Conservation (phyloP, 2,888 invertebrate species). For the Trimorus sp. region DNA sequence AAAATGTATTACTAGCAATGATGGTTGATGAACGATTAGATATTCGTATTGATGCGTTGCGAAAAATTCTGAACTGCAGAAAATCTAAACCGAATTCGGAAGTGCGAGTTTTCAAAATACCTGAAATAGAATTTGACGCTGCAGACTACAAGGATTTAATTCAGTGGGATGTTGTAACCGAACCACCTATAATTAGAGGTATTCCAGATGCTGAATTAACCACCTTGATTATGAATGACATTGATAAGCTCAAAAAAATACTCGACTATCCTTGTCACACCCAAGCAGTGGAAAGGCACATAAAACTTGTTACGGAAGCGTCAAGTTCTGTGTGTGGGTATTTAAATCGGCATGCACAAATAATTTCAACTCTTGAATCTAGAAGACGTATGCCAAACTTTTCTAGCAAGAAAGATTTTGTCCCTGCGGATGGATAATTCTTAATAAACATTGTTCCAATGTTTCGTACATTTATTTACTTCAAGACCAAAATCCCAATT, state of each 20-base stretch:
- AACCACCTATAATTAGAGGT: neutral
- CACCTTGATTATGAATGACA: constrained; percentile 11
- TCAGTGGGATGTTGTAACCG: neutral
- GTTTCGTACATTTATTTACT: neutral
- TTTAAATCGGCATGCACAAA: constrained; percentile 5
- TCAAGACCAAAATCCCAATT: neutral
- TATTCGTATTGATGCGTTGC: constrained; percentile 27
- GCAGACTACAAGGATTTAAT: constrained; percentile 17
- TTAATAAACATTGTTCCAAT: too few relatives aligned
- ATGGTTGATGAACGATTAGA: constrained; percentile 12
- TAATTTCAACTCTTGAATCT: constrained; percentile 10
- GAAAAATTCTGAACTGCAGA: constrained; percentile 23
- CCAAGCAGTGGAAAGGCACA: constrained; percentile 22
- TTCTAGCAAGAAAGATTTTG: constrained; percentile 1
- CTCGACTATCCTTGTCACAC: constrained; percentile 24
- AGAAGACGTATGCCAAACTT: constrained; percentile 3
- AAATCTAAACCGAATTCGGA: constrained; percentile 1
- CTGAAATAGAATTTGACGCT: too few relatives aligned
- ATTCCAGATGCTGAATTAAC: neutral
- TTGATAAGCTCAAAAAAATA: constrained; percentile 3
- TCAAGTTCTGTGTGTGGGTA: constrained; percentile 18
- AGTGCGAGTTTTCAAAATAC: too few relatives aligned
- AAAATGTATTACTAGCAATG: constrained; percentile 11
- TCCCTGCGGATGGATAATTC: neutral
- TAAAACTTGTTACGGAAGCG: constrained; percentile 17